phyloP scores from a whole-genome alignment of 2,888 invertebrate species.

The Hemistola chrysoprasaria region DNA sequence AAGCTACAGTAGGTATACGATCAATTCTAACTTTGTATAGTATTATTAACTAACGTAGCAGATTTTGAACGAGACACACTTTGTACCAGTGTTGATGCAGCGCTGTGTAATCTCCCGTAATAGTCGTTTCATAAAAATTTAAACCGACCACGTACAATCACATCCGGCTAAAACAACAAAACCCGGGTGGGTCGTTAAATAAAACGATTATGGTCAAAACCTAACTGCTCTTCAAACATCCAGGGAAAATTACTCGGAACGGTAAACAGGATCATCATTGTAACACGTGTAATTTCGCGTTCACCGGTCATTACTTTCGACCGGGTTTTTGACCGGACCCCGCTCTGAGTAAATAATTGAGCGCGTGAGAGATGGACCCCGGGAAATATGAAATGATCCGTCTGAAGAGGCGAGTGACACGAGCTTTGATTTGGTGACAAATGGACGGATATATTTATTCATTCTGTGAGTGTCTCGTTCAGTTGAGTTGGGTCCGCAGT shows the following conservation, averaged over 20 bases:
- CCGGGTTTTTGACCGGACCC: constrained; percentile 40
- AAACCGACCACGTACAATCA: constrained; percentile 38
- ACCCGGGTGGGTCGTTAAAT: constrained; percentile 48
- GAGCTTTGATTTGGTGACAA: constrained; percentile 26
- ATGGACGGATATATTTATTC: no score
- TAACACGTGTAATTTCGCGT: constrained; percentile 74
- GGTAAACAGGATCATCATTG: constrained; percentile 74
- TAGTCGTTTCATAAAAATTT: constrained; percentile 33
- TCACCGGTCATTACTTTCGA: constrained; percentile 73
- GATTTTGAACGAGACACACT: constrained; percentile 7
- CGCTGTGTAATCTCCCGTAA: constrained; percentile 16
- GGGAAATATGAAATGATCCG: constrained; percentile 75
- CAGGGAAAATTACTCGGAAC: constrained; percentile 53
- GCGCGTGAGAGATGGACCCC: constrained; percentile 67
- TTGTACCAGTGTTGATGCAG: constrained; percentile 8
- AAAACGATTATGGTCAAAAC: constrained; percentile 63
- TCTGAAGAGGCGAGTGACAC: constrained; percentile 48
- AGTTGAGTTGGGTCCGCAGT: no score
- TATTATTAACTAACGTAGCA: no score
- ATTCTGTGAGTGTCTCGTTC: no score
- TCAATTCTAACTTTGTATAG: no score
- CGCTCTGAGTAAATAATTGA: constrained; percentile 70
- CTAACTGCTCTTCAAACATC: constrained; percentile 68
- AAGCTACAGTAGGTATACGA: no score
- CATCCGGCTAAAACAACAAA: constrained; percentile 37